Conservation (phyloP, 2,113 vertebrate genomes). For the Zootoca vivipara region DNA sequence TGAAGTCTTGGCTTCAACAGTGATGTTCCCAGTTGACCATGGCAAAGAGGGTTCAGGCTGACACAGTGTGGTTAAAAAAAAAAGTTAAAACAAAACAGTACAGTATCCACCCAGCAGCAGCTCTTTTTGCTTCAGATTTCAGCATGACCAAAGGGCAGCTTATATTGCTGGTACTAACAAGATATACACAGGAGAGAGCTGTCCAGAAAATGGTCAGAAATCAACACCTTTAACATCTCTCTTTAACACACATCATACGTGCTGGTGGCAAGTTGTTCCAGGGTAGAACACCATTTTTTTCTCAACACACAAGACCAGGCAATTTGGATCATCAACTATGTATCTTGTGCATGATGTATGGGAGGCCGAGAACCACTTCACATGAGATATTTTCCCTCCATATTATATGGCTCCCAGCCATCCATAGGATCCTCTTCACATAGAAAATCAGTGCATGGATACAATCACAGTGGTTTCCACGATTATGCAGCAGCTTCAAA, state of each 20-base stretch:
- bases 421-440: background rate
- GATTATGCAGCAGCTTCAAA: background rate
- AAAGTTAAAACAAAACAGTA: too few species aligned
- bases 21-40: too few species aligned
- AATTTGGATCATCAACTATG: background rate
- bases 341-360: background rate
- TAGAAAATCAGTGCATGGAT: background rate
- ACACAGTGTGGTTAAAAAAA: too few species aligned
- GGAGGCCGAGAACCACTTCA: background rate
- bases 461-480: background rate
- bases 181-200: too few species aligned
- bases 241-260: background rate
- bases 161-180: background rate
- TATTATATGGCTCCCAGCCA: background rate
- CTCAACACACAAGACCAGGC: too few species aligned
- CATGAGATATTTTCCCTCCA: background rate
- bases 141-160: background rate
- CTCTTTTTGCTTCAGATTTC: background rate
- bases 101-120: background rate
- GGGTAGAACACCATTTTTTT: background rate
- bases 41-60: too few species aligned
- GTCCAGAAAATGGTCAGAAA: background rate
- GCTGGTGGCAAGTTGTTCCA: background rate
- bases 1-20: too few species aligned
- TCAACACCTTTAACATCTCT: background rate